Conservation (phyloP, 2,888 invertebrate species). For the Yponomeuta malinellus region DNA sequence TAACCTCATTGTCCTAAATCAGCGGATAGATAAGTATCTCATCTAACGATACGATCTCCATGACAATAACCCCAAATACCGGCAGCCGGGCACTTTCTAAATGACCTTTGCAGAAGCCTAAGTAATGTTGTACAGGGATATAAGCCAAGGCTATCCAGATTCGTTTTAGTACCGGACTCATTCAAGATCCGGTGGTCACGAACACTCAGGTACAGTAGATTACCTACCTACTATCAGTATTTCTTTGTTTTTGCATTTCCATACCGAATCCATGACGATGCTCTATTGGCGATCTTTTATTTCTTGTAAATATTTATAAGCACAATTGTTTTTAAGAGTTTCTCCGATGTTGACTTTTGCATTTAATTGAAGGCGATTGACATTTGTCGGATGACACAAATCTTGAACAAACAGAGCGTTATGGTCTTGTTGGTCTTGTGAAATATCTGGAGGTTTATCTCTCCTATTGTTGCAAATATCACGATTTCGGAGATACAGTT, state of each 20-base stretch:
- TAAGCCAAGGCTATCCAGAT: conserved; percentile 62
- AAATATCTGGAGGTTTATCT: background rate
- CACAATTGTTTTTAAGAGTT: background rate
- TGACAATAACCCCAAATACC: conserved; percentile 14
- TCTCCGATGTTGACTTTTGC: background rate
- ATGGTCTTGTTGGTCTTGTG: conserved; percentile 2
- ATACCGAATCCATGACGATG: background rate
- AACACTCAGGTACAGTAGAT: conserved; percentile 21
- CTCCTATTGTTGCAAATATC: conserved; percentile 4
- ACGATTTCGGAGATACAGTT: conserved; percentile 11
- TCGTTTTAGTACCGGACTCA: conserved; percentile 43
- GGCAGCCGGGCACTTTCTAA: conserved; percentile 44
- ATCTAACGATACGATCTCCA: conserved; percentile 10
- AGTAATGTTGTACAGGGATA: conserved; percentile 53
- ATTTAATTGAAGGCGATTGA: background rate
- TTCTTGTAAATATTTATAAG: background rate
- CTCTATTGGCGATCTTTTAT: background rate
- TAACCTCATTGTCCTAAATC: conserved; percentile 9
- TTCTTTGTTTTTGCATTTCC: conserved; percentile 5
- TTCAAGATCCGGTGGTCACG: conserved; percentile 68
- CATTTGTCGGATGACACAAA: background rate
- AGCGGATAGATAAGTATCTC: conserved; percentile 12
- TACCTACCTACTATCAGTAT: conserved; percentile 2
- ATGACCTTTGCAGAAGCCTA: conserved; percentile 56
- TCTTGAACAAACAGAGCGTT: background rate